Evolutionary conservation across 2,797 vertebrate genomes (phyloP).

Genomic region (Stomatorhinus walkeri): DNA sequence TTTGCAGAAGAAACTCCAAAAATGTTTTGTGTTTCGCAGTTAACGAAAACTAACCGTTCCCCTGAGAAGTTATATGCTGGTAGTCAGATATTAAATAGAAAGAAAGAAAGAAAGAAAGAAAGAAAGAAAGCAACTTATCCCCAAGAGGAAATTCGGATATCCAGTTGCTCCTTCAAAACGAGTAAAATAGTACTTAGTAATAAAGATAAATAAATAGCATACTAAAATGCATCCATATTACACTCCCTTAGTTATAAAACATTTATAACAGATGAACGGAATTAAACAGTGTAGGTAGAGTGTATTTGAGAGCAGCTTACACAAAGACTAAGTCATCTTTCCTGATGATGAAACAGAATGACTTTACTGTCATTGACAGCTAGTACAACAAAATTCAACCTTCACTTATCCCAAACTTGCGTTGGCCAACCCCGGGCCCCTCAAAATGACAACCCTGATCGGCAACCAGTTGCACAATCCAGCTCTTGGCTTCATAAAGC

Average conservation of each 20-base stretch:
- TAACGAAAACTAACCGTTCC: background rate
- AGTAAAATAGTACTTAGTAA: no score
- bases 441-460: background rate
- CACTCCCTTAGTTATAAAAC: no score
- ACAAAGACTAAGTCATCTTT: background rate
- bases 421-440: background rate
- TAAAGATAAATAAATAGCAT: no score
- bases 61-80: background rate
- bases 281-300: background rate
- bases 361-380: background rate
- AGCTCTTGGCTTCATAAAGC: slow-evolving; percentile 3
- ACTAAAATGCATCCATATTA: no score
- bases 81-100: background rate
- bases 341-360: background rate
- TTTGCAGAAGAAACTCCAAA: background rate
- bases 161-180: no score
- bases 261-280: no score
- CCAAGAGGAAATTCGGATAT: no score
- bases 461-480: background rate
- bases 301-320: background rate
- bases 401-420: background rate
- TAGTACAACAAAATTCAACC: background rate
- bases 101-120: no score
- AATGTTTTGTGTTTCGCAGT: background rate
- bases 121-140: no score